Evolutionary conservation across 35 echinoderm and acorn worm genomes (phyloP).

Genomic region (Holothuria glaberrima): DNA sequence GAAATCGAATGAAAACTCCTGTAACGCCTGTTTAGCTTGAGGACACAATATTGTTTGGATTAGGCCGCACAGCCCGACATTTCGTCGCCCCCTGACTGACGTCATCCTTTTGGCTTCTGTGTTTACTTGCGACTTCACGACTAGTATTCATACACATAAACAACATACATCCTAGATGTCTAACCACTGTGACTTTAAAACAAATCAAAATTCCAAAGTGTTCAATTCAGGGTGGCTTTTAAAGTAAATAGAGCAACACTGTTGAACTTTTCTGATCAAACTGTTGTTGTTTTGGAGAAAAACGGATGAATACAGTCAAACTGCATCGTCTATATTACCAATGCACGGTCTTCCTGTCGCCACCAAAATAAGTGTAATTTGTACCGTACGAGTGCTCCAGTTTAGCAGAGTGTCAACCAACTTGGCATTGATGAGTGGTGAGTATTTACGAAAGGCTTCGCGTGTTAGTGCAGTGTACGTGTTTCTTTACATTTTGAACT

Average conservation of each 20-base stretch:
- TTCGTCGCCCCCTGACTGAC: slow-evolving; percentile 47
- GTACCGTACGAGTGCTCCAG: neutral
- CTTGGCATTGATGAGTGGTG: too few species aligned
- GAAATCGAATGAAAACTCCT: slow-evolving; percentile 35
- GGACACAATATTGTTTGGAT: slow-evolving; percentile 62
- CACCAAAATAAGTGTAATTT: slow-evolving; percentile 42
- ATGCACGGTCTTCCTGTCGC: slow-evolving; percentile 50
- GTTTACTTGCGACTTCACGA: slow-evolving; percentile 26
- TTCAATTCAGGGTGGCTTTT: too few species aligned
- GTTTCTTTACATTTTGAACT: neutral
- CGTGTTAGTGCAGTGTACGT: neutral
- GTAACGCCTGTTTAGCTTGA: slow-evolving; percentile 52
- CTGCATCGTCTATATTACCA: slow-evolving; percentile 30
- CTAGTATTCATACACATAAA: slow-evolving; percentile 43
- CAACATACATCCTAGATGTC: slow-evolving; percentile 9
- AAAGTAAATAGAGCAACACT: too few species aligned
- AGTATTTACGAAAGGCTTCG: too few species aligned
- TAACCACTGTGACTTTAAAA: neutral
- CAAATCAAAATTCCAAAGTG: neutral
- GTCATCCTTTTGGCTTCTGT: slow-evolving; percentile 41
- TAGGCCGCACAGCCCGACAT: slow-evolving; percentile 41
- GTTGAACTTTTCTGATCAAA: neutral
- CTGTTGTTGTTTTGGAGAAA: neutral
- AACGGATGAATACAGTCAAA: slow-evolving; percentile 43
- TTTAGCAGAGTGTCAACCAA: neutral